Base-by-base conservation (phyloP, 2,113 vertebrate genomes). In the Hylia prasina region DNA sequence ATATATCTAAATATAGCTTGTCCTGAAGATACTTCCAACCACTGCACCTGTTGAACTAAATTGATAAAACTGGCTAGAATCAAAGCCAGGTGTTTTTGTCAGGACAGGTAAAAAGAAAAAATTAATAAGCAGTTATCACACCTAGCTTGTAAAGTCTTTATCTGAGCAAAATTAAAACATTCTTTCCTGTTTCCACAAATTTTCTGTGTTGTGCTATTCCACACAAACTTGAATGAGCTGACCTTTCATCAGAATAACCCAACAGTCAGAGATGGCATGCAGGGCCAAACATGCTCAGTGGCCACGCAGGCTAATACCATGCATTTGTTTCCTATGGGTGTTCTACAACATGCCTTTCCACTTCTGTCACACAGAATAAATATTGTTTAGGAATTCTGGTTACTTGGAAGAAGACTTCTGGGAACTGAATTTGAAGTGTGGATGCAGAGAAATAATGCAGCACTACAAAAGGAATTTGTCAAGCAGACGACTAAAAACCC, bases 301-400 rank as follows among this genome's bases (percentile, higher is more conserved):
- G 89, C 81, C 72, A 82, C 0, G 16, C 40, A 71, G 78, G 51
- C 73, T 94, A 93, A 94, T 92, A 72, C 77, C 80, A 33, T 42
- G 92, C 85, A 50, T 76, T 89, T 93, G 87, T 97, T 92, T 95
- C 86, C 91, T 94, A 81, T 68, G 89, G 85, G 78, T 57, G 82
- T 77, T 91, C 77, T 85, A 90, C 66, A 91, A 93, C 92, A 96
- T 95, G 95, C 64, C 91, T 95, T 95, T 84, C 94, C 87, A 91
- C 96, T 96, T 96, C 21, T 80, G 89, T 97, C 89, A 97, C 23
- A 13, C 39, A 30, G 51, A 84, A 96, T 86, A 96, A 97, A 96
- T 96, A 96, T 92, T 96, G 92, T 94, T 97, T 93, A 96, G 95
- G 85, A 96, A 96, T 60, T 94, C 88, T 84, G 65, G 77, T 86